Base-by-base conservation (phyloP, 2,113 vertebrate species). In the Hippolais icterina region DNA sequence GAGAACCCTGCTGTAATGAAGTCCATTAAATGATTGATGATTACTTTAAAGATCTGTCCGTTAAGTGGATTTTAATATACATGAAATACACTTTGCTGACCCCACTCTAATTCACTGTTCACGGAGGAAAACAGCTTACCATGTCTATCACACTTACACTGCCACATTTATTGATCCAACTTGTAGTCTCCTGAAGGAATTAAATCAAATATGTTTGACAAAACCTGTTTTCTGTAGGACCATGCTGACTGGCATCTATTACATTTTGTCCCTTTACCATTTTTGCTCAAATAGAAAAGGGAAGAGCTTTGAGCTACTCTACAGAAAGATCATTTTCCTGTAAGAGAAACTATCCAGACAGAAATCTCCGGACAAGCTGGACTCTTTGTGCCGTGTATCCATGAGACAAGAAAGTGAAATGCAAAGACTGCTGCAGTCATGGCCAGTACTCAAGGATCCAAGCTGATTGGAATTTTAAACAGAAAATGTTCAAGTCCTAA, bases 401-500 rank as follows among this genome's bases (percentile, higher is more conserved):
- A 3, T 50, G 75, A 68, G 61, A 56, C 10, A 13, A 78, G 89
- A 22, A 89, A 33, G 7, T 46, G 57, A 80, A 66, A 24, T 16
- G 46, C 9, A 7, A 0, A 53, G 46, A 11, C 53, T 92, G 56
- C 78, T 3, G 7, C 29, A 52, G 35, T 56, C 2, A 0, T 28
- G 72, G 22, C 25, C 37, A 31, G 21, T 14, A 18, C 16, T 60
- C 14, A 81, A 92, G 46, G 18, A 37, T 52, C 63, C 28, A 37
- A 66, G 44, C 44, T 94, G 71, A 71, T 0, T 94, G 44, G 20
- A 79, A 69, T 76, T 91, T 94, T 63, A 74, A 91, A 64, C 33
- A 84, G 52, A 84, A 89, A 80, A 53, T 74, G 16, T 61, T 87
- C 70, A 84, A 96, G 83, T 80, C 41, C 33, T 80, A 41, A 95